phyloP scores from a whole-genome alignment of 2,797 vertebrate genomes.

The Platyrinchus mystaceus region DNA sequence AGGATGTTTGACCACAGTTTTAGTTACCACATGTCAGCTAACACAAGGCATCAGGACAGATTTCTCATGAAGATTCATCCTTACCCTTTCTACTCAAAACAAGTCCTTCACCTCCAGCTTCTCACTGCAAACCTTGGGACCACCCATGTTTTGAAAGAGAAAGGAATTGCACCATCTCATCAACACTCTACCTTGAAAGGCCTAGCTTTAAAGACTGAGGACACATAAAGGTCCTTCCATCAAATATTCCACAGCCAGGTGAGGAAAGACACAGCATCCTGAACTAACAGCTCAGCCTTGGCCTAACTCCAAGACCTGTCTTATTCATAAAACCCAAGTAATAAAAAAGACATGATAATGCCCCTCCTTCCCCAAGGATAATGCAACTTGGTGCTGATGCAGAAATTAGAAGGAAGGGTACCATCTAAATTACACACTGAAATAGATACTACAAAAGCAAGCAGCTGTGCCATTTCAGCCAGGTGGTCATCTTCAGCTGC shows the following conservation, averaged over 20 bases:
- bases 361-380: not conserved
- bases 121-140: not conserved
- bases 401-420: constrained; percentile 23
- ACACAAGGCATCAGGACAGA: not conserved
- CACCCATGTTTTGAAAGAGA: not conserved
- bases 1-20: not conserved
- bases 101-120: not conserved
- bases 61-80: not conserved
- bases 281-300: not conserved
- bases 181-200: not conserved
- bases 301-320: not conserved
- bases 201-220: not conserved
- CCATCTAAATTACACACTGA: not conserved
- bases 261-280: not conserved
- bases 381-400: not conserved
- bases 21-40: not conserved
- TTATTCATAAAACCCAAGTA: not conserved
- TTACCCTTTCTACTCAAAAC: not conserved
- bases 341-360: not conserved
- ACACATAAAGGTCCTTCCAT: not conserved
- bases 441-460: constrained; percentile 19
- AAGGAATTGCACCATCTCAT: not conserved
- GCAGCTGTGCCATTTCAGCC: constrained; percentile 49
- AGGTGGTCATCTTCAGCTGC: constrained; percentile 41
- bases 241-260: not conserved